A percentile compares a stretch with the other conserved stretches of the same genome.
phyloP scores from a whole-genome alignment of 35 echinoderm and acorn worm species.

The Ptychodera flava region DNA sequence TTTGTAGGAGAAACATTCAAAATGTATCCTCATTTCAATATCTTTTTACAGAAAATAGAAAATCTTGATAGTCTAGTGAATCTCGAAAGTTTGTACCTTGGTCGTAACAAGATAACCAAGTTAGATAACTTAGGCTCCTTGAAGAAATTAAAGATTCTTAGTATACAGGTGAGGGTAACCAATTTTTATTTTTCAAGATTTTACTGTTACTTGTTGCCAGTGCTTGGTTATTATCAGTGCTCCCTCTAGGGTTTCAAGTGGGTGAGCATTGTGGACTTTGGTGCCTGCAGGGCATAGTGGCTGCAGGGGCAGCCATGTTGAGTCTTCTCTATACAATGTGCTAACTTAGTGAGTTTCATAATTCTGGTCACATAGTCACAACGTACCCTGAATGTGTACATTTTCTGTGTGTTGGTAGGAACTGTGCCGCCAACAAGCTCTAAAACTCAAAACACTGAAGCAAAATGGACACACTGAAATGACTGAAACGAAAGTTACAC shows the following conservation, averaged over 20 bases:
- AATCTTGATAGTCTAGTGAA: conserved; percentile 81
- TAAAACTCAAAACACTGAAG: too few relatives aligned
- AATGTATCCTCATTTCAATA: too few relatives aligned
- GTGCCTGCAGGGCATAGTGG: background rate
- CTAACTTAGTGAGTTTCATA: background rate
- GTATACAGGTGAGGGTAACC: conserved; percentile 78
- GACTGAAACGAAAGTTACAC: too few relatives aligned
- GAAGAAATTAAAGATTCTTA: conserved; percentile 80
- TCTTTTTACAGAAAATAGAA: conserved; percentile 71
- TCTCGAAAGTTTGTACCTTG: conserved; percentile 88
- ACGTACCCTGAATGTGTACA: too few relatives aligned
- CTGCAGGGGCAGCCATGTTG: background rate
- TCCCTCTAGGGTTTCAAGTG: background rate
- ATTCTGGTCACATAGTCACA: too few relatives aligned
- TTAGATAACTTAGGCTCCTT: conserved; percentile 74
- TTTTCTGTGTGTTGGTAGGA: background rate
- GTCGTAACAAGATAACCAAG: conserved; percentile 87
- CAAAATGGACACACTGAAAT: too few relatives aligned
- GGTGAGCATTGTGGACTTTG: background rate
- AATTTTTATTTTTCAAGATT: background rate
- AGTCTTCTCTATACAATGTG: too few relatives aligned
- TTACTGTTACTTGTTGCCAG: background rate
- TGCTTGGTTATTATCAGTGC: too few relatives aligned
- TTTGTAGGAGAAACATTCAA: too few relatives aligned
- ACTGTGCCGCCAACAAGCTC: too few relatives aligned